Evolutionary conservation across 2,888 invertebrate species (phyloP).

Genomic region (Syritta pipiens): DNA sequence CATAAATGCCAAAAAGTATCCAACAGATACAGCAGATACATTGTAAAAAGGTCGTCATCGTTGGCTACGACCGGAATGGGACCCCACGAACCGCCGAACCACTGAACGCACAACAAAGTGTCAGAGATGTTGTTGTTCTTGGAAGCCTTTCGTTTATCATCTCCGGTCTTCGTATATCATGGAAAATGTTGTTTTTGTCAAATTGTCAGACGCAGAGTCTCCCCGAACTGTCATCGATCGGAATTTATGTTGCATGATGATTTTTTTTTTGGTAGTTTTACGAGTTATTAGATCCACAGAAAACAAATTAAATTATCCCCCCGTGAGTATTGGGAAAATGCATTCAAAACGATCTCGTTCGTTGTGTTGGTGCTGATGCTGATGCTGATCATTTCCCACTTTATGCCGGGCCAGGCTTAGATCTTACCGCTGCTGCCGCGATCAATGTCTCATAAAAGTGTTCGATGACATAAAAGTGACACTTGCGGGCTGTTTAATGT

Average conservation of each 20-base stretch:
- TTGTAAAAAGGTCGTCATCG: constrained; percentile 45
- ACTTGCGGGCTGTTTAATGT: constrained; percentile 59
- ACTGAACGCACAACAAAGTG: constrained; percentile 45
- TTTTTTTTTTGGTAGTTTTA: constrained; percentile 57
- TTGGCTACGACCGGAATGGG: background rate
- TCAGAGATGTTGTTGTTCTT: constrained; percentile 42
- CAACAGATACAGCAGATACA: constrained; percentile 42
- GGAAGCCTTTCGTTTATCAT: constrained; percentile 25
- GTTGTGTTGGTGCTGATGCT: background rate
- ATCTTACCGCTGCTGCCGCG: constrained; percentile 18
- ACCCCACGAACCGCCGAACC: too few relatives aligned
- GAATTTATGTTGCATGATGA: constrained; percentile 54
- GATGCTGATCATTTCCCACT: background rate
- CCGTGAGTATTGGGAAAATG: too few relatives aligned
- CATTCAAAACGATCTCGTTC: constrained; percentile 11
- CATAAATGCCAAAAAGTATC: constrained; percentile 61
- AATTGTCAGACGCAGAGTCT: background rate
- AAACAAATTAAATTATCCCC: constrained; percentile 49
- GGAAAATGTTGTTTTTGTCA: constrained; percentile 43
- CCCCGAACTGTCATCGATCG: constrained; percentile 48
- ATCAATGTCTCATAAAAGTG: constrained; percentile 62
- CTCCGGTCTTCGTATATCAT: too few relatives aligned
- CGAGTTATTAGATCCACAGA: constrained; percentile 37
- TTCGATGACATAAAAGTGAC: constrained; percentile 66
- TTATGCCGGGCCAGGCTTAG: constrained; percentile 7